phyloP scores from a whole-genome alignment of 2,797 vertebrate genomes.

The Anableps anableps region DNA sequence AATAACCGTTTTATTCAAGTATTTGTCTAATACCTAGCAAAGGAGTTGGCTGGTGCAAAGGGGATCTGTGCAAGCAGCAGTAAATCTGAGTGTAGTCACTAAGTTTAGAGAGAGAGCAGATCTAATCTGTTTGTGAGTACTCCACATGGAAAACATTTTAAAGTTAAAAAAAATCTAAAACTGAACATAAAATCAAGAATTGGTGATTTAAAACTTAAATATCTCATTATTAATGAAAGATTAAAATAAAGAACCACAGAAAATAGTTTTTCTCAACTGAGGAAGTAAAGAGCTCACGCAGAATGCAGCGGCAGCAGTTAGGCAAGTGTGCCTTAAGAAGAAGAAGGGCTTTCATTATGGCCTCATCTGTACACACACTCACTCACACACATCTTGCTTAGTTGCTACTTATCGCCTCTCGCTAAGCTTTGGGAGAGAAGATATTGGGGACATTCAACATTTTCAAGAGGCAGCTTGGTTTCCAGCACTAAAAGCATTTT shows the following conservation, averaged over 20 bases:
- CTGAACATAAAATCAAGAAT: conserved; percentile 10
- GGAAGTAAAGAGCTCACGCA: conserved; percentile 6
- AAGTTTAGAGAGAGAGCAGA: background rate
- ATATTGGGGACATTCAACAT: conserved; percentile 59
- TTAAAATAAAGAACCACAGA: background rate
- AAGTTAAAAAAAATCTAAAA: background rate
- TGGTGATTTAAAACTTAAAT: conserved; percentile 16
- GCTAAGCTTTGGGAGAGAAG: conserved; percentile 39
- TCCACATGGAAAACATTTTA: background rate
- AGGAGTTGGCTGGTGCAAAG: background rate
- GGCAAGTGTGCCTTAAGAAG: conserved; percentile 23
- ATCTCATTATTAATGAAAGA: background rate
- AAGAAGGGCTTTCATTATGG: conserved; percentile 40
- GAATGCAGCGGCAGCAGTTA: conserved; percentile 24
- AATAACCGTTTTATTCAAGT: background rate
- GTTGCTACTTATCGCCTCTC: conserved; percentile 40
- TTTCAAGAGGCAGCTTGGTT: conserved; percentile 44
- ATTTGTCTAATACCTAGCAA: background rate
- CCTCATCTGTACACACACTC: conserved; percentile 18
- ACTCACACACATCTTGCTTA: conserved; percentile 32
- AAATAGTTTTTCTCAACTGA: conserved; percentile 3
- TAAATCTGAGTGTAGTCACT: background rate
- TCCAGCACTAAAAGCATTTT: conserved; percentile 56
- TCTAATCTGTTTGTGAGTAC: background rate
- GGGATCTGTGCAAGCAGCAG: background rate